These are phyloP conservation scores for Lynx canadensis DNA, from an alignment of 2,113 vertebrate genomes.

Conservation along the genomic window DNA sequence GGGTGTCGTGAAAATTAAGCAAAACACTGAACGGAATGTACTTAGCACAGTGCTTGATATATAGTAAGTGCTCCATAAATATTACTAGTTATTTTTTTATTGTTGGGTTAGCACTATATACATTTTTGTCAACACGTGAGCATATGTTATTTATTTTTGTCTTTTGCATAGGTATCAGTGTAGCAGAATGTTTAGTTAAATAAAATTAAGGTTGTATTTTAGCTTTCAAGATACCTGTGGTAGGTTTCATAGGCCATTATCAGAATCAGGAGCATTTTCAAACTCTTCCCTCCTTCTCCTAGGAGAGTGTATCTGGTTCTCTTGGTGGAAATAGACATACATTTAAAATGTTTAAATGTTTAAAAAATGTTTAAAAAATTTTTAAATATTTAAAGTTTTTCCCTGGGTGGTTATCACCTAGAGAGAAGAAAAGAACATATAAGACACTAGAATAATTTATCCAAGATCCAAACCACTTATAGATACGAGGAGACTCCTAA, in stretches of 20 bases:
- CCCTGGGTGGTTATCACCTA: neutral
- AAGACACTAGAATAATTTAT: neutral
- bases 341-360: neutral
- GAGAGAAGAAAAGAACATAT: neutral
- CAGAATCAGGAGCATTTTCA: neutral
- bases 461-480: neutral
- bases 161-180: neutral
- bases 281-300: neutral
- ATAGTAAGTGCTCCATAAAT: neutral
- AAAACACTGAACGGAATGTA: neutral
- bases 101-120: neutral
- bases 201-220: neutral
- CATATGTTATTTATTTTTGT: neutral
- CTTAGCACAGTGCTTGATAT: neutral
- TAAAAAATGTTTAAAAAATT: too few relatives aligned
- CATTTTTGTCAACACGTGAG: neutral
- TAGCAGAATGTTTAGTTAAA: neutral
- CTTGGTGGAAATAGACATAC: neutral
- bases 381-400: neutral
- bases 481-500: neutral
- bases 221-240: neutral
- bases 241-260: neutral
- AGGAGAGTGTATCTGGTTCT: neutral
- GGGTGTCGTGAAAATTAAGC: neutral
- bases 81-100: neutral